Evolutionary conservation across 2,888 invertebrate species (phyloP).

Genomic region (Rosalia funebris): DNA sequence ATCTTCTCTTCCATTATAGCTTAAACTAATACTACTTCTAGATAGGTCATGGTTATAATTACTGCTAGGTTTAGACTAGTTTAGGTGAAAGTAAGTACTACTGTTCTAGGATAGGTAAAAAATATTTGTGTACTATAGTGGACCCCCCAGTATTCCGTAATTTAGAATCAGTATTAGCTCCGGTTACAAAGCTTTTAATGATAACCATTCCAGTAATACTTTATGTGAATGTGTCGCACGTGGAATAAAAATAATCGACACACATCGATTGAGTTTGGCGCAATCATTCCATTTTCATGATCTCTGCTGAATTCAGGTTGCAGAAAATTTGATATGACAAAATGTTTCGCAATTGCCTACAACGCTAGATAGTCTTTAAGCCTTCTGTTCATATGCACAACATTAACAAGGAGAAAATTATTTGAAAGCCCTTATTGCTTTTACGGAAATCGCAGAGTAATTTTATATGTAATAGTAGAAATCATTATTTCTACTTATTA

Average conservation of each 20-base stretch:
- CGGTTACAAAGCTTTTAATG: slow-evolving; percentile 39
- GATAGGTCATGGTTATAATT: slow-evolving; percentile 55
- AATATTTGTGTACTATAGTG: slow-evolving; percentile 56
- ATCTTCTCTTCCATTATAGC: slow-evolving; percentile 42
- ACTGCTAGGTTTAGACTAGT: slow-evolving; percentile 58
- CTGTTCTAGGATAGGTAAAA: slow-evolving; percentile 58
- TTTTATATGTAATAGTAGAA: no score
- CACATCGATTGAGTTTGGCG: slow-evolving; percentile 22
- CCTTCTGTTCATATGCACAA: no score
- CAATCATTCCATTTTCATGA: slow-evolving; percentile 48
- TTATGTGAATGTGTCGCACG: slow-evolving; percentile 13
- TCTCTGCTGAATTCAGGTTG: slow-evolving; percentile 28
- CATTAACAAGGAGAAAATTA: no score
- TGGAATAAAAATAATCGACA: slow-evolving; percentile 7
- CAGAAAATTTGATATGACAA: slow-evolving; percentile 29
- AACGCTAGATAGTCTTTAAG: no score
- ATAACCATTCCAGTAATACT: slow-evolving; percentile 26
- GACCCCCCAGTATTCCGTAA: slow-evolving; percentile 49
- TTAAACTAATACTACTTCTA: slow-evolving; percentile 51
- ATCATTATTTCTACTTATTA: no score
- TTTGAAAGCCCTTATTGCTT: no score
- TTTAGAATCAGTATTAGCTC: slow-evolving; percentile 47
- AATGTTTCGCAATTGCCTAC: not conserved
- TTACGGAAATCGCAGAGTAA: no score
- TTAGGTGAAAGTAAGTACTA: slow-evolving; percentile 50